Evolutionary conservation across 2,888 invertebrate species (phyloP).

Genomic region (Tachina lurida): DNA sequence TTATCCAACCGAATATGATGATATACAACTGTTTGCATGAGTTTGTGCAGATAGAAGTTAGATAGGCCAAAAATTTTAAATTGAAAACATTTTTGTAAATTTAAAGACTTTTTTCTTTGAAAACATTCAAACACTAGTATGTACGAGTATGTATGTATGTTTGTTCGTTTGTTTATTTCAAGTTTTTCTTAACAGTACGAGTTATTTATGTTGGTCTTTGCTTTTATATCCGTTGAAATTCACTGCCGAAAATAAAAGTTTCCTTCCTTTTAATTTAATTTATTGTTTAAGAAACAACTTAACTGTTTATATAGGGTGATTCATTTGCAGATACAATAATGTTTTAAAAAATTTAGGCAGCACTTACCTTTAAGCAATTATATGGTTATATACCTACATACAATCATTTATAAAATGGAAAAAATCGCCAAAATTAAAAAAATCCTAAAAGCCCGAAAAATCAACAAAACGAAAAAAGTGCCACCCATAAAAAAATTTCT

Average conservation of each 20-base stretch:
- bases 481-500: too few species aligned
- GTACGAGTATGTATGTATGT: not conserved
- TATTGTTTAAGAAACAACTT: conserved; percentile 17
- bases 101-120: not conserved
- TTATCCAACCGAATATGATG: too few species aligned
- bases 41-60: too few species aligned
- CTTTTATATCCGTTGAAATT: conserved; percentile 46
- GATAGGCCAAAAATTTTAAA: too few species aligned
- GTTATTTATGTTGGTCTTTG: conserved; percentile 24
- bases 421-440: too few species aligned
- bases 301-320: not conserved
- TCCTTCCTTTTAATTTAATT: conserved; percentile 55
- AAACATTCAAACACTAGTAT: conserved; percentile 7
- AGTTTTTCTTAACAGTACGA: not conserved
- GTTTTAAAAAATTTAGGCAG: not conserved
- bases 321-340: not conserved
- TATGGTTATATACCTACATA: too few species aligned
- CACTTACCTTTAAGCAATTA: not conserved
- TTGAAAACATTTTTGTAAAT: too few species aligned
- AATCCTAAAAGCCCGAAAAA: too few species aligned
- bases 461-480: too few species aligned
- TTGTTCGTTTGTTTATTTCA: conserved; percentile 6
- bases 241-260: conserved; percentile 53
- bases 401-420: too few species aligned
- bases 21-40: too few species aligned